Evolutionary conservation across 2,888 invertebrate species (phyloP).

Genomic region (Pandemis heparana): DNA sequence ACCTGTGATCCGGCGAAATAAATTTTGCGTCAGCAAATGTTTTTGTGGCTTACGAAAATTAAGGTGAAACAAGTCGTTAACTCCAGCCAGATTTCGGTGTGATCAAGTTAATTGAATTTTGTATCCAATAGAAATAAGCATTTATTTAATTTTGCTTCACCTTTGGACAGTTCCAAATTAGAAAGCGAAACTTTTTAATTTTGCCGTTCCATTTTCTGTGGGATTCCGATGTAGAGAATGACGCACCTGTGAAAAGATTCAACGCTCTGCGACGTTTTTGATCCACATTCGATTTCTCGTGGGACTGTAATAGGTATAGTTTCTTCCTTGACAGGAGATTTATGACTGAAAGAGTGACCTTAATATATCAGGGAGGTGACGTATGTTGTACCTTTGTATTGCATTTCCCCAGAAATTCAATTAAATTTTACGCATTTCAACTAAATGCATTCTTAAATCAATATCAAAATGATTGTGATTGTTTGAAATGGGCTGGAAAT

Average conservation of each 20-base stretch:
- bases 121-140: constrained; percentile 8
- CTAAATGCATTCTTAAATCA: no score
- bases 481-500: no score
- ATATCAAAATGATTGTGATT: no score
- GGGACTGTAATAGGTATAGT: no score
- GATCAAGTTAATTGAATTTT: constrained; percentile 5
- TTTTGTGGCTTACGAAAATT: not conserved
- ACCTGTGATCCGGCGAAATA: not conserved
- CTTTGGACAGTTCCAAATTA: not conserved
- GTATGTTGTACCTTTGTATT: no score
- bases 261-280: not conserved
- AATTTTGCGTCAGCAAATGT: not conserved
- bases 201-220: not conserved
- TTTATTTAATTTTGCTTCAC: not conserved
- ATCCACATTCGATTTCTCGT: not conserved
- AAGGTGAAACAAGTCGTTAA: constrained; percentile 7
- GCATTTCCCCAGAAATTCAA: no score
- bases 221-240: not conserved
- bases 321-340: no score
- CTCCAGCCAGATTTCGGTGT: not conserved
- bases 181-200: not conserved
- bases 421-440: no score
- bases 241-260: not conserved
- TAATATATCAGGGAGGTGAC: no score
- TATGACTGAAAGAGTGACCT: no score